Base-by-base conservation (phyloP, 2,888 invertebrate genomes). In the Melieria picta region DNA sequence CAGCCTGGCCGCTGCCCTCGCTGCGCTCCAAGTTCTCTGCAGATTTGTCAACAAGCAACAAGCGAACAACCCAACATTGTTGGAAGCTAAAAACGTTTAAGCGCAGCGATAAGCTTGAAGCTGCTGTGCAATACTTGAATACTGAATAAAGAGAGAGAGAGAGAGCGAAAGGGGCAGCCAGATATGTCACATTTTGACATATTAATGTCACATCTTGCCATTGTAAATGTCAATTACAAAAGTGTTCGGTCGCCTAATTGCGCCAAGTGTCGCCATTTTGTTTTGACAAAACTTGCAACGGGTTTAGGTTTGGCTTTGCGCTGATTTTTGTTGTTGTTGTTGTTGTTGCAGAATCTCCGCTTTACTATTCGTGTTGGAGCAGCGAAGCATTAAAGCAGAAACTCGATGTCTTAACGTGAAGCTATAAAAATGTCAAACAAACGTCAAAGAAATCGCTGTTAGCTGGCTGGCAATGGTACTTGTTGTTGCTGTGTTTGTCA, bases 61-160 rank as follows among this genome's bases (percentile, higher is more conserved):
- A 13, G 30, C 48, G 4, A 60, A 64, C 50, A 60, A 69, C 52
- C 66, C 66, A 72, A 74, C 68, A 75, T 67, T 63, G 70, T 67
- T 74, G 74, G 77, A 74, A 77, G 76, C 77, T 77, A 73, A 74
- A 77, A 77, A 77, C 77, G 77, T 77, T 77, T 77, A 76, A 75
- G 76, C 74, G 6, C 58, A 7, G 52, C 52, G 52, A 67, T 67
- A 61, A 67, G 60, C 60, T 10, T 13, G 13, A 60, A 2, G 13
- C 57, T 67, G 60, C 48, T 67, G 42, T 9, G 3, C 3, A 6
- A 11, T 30, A 30, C 5, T 48, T 3, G 4, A 10, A 11, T 3
- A 45, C 13, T 16, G 16, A 0, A 4, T 3, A 50, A 7, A 30
- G 11, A 11, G 13, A n/a, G 1, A 1, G 13, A 4, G 4, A 52